A percentile compares a stretch with the other conserved stretches of the same genome.
Conservation (phyloP, 2,888 invertebrate species). For the Eueremaeus valkanovi region DNA sequence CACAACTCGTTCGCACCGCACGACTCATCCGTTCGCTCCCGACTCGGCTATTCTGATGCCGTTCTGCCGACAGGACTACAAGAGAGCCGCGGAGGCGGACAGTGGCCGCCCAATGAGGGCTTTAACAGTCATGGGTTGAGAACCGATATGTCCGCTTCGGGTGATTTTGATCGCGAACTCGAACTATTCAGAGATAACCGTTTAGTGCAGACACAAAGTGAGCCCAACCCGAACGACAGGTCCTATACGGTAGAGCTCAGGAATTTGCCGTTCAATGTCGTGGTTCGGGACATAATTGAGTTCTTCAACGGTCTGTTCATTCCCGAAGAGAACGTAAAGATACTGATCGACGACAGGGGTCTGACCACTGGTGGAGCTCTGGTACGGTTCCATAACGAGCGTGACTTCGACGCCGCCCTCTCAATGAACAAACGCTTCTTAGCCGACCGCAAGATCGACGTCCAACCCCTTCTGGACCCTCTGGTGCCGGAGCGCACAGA, state of each 20-base stretch:
- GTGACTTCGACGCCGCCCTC: slow-evolving; percentile 68
- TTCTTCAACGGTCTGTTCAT: slow-evolving; percentile 74
- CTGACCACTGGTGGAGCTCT: slow-evolving; percentile 70
- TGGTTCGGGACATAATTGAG: slow-evolving; percentile 73
- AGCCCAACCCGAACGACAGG: not conserved
- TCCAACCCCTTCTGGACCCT: slow-evolving; percentile 56
- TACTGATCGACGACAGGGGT: slow-evolving; percentile 75
- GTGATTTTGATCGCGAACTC: slow-evolving; percentile 1
- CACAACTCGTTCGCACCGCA: not conserved
- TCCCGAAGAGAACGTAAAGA: slow-evolving; percentile 75
- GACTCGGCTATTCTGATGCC: slow-evolving; percentile 12
- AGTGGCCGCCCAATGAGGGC: not conserved
- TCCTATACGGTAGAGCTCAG: slow-evolving; percentile 61
- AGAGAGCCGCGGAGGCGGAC: not conserved
- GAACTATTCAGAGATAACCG: slow-evolving; percentile 1
- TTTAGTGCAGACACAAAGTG: not conserved
- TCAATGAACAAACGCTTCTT: slow-evolving; percentile 61
- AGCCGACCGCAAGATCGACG: slow-evolving; percentile 64
- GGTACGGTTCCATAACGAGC: slow-evolving; percentile 68
- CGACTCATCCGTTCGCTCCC: slow-evolving; percentile 22
- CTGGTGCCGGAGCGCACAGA: slow-evolving; percentile 53
- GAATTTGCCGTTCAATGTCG: slow-evolving; percentile 67
- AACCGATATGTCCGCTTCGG: not conserved
- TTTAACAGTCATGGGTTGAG: not conserved
- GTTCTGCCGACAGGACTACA: not conserved